Evolutionary conservation across 2,797 vertebrate genomes (phyloP).

Genomic region (Acridotheres tristis): DNA sequence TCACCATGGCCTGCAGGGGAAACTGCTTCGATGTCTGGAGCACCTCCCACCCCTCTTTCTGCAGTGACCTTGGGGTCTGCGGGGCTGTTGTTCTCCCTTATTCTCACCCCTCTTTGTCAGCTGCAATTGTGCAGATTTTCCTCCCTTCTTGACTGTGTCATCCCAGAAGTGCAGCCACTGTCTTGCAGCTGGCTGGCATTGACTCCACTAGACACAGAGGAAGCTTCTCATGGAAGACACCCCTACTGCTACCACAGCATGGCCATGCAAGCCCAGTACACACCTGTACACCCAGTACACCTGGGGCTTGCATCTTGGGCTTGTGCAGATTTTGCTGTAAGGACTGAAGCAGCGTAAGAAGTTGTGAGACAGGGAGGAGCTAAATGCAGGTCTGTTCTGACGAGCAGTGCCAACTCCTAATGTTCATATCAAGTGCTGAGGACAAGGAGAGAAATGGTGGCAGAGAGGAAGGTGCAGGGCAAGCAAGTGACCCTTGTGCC

Average conservation of each 20-base stretch:
- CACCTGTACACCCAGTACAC: neutral
- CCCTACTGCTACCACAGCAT: neutral
- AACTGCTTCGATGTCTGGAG: fast-evolving
- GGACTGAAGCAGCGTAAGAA: neutral
- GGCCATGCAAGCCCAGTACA: neutral
- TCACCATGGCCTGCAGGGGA: neutral
- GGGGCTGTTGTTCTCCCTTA: neutral
- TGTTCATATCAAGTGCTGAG: neutral
- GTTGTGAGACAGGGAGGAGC: neutral
- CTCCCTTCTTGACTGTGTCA: neutral
- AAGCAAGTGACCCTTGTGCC: neutral
- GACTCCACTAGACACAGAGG: neutral
- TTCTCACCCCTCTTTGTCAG: neutral
- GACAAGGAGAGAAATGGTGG: neutral
- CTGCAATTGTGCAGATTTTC: neutral
- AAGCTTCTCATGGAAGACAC: neutral
- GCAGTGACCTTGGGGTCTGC: neutral
- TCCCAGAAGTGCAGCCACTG: neutral
- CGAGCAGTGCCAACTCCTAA: neutral
- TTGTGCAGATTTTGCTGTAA: neutral
- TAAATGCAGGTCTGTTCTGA: neutral
- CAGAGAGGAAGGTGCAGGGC: neutral
- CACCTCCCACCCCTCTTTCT: neutral
- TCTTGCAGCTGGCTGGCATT: neutral
- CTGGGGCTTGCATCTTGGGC: neutral